phyloP scores from a whole-genome alignment of 2,113 vertebrate genomes.

The Triplophysa tibetana region DNA sequence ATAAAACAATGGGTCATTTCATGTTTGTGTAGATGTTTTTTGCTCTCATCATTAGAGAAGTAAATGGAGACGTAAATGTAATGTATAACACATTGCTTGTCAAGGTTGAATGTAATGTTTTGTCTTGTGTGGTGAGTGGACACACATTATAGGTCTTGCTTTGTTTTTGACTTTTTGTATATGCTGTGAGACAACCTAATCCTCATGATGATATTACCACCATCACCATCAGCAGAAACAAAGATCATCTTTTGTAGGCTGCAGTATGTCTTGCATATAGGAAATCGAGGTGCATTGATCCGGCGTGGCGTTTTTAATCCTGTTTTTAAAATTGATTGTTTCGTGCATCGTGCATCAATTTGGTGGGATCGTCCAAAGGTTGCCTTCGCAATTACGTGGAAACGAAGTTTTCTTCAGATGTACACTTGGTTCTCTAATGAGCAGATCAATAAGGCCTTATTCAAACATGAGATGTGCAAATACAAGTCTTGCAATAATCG shows the following conservation, averaged over 20 bases:
- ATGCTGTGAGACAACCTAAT: not conserved
- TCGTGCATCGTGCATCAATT: conserved; percentile 10
- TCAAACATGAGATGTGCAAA: not conserved
- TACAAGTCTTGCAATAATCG: not conserved
- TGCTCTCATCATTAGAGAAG: conserved; percentile 2
- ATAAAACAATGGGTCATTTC: conserved; percentile 29
- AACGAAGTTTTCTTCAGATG: not conserved
- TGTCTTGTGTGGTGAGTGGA: not conserved
- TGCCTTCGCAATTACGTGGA: not conserved
- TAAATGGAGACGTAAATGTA: not conserved
- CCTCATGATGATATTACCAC: conserved; percentile 9
- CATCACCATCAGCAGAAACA: not conserved
- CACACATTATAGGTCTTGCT: not conserved
- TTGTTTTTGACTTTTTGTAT: not conserved
- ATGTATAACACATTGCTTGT: not conserved
- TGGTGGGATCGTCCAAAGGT: not conserved
- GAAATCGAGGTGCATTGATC: conserved; percentile 44
- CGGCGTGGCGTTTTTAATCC: conserved; percentile 15
- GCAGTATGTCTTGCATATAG: conserved; percentile 20
- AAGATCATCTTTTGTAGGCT: conserved; percentile 4
- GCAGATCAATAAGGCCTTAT: not conserved
- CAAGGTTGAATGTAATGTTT: conserved; percentile 1
- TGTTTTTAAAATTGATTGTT: conserved; percentile 30
- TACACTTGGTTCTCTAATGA: not conserved
- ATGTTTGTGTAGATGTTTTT: not conserved